Evolutionary conservation across 1,140 invertebrate genomes (phyloP), one percentile per base, ranked within the genome.

Genomic region (Adelges cooleyi): DNA sequence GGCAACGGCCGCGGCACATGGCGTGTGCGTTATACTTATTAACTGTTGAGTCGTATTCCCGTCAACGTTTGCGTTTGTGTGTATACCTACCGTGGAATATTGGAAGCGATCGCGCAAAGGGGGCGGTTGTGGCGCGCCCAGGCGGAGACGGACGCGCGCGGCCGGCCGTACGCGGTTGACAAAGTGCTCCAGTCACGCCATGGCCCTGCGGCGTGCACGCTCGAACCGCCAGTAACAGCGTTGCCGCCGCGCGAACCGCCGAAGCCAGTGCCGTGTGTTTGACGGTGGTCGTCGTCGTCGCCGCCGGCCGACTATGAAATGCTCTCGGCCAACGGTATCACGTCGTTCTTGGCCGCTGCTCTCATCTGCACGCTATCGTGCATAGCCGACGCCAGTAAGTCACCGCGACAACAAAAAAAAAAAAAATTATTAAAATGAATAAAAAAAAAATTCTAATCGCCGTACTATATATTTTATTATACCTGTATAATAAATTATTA

Each of bases 311-410:
- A 44, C 27, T 59, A 59, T 59, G 54, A 59, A 59, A 59, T 59
- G 54, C 54, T 59, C 40, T 44, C 54, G 38, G 54, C 40, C 36
- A 59, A 46, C 54, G 42, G 54, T 23, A 59, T 59, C 54, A 46
- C 54, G 54, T 59, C 54, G n/a, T 44, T 44, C 23, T 6, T 44
- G 3, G 11, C 44, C 40, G n/a, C 40, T n/a, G 52, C 36, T 23
- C 54, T 59, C 23, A 44, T 59, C n/a, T 59, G 54, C 54, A 44
- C 54, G 15, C 27, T 44, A n/a, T 44, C 15, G 8, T 59, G 40
- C 54, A 59, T 59, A 27, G 54, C 54, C 40, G 38, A 59, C 54
- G 54, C 54, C 23, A 27, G 54, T 59, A 44, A 59, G 54, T 25
- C 20, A 36, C 22, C 48, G n/a, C n/a, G n/a, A n/a, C n/a, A n/a